Evolutionary conservation across 2,113 vertebrate genomes (phyloP).

Genomic region (Pygoscelis adeliae): DNA sequence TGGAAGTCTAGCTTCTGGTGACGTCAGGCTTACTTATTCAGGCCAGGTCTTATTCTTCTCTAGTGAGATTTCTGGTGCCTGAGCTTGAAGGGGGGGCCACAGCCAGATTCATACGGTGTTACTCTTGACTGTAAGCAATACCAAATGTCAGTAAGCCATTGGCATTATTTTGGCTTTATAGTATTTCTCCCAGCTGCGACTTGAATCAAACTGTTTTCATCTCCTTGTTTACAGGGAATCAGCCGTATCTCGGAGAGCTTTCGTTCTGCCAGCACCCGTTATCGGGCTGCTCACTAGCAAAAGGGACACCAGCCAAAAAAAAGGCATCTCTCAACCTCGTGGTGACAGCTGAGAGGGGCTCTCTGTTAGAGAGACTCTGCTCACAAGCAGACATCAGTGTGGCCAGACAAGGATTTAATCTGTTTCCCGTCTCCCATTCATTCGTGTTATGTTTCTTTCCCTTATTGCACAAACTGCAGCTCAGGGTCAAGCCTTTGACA

Average conservation of each 20-base stretch:
- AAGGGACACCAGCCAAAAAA: not conserved
- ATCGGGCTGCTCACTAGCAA: not conserved
- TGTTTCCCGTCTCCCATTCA: constrained; percentile 35
- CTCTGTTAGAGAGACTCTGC: not conserved
- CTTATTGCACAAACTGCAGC: constrained; percentile 1
- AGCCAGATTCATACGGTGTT: not conserved
- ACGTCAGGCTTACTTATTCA: not conserved
- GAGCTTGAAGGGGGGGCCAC: not conserved
- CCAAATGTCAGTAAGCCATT: not conserved
- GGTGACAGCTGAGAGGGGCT: constrained; percentile 30
- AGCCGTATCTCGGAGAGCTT: not conserved
- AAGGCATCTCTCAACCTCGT: not conserved
- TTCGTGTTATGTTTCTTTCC: not conserved
- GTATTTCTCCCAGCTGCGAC: not conserved
- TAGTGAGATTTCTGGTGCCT: not conserved
- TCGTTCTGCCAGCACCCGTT: not conserved
- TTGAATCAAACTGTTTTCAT: constrained; percentile 43
- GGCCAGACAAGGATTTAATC: constrained; percentile 25
- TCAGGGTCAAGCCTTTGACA: not conserved
- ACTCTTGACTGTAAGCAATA: not conserved
- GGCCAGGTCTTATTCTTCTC: not conserved
- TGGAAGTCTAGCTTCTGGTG: not conserved
- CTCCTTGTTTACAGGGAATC: constrained; percentile 14
- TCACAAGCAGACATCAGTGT: not conserved
- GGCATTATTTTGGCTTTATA: not conserved